phyloP scores from a whole-genome alignment of 2,888 invertebrate species.

The Blastobasis adustella region DNA sequence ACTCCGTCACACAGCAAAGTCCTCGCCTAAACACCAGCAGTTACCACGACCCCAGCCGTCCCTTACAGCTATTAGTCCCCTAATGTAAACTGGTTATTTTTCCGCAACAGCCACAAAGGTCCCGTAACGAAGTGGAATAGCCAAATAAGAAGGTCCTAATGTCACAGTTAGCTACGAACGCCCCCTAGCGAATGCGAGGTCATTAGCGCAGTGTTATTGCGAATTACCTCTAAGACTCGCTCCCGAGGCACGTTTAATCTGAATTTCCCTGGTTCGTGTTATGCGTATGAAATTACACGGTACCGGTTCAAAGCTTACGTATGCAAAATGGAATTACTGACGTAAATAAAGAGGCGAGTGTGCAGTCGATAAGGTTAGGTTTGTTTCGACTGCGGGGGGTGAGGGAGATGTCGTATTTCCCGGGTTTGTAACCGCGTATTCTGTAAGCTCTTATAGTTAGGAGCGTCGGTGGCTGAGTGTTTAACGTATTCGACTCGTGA shows the following conservation, averaged over 20 bases:
- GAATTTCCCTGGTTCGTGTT: slow-evolving; percentile 32
- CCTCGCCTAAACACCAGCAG: no score
- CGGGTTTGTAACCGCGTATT: no score
- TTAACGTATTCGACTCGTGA: no score
- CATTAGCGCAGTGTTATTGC: slow-evolving; percentile 70
- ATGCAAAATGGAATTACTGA: slow-evolving; percentile 37
- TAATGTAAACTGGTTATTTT: slow-evolving; percentile 42
- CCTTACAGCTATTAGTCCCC: not conserved
- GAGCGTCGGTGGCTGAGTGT: no score
- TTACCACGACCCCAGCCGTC: no score
- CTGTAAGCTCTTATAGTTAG: no score
- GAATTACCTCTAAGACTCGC: slow-evolving; percentile 52
- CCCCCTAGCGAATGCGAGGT: slow-evolving; percentile 64
- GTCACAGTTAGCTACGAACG: slow-evolving; percentile 65
- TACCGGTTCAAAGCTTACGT: slow-evolving; percentile 29
- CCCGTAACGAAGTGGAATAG: slow-evolving; percentile 66
- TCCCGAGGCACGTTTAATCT: slow-evolving; percentile 52
- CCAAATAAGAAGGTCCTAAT: slow-evolving; percentile 70
- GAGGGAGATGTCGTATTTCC: no score
- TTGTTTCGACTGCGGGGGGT: no score
- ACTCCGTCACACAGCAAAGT: no score
- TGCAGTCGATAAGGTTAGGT: not conserved
- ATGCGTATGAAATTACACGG: slow-evolving; percentile 32
- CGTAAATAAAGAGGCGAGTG: slow-evolving; percentile 22
- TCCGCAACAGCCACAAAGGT: slow-evolving; percentile 51